phyloP scores from a whole-genome alignment of 2,113 vertebrate genomes.

The Python bivittatus region DNA sequence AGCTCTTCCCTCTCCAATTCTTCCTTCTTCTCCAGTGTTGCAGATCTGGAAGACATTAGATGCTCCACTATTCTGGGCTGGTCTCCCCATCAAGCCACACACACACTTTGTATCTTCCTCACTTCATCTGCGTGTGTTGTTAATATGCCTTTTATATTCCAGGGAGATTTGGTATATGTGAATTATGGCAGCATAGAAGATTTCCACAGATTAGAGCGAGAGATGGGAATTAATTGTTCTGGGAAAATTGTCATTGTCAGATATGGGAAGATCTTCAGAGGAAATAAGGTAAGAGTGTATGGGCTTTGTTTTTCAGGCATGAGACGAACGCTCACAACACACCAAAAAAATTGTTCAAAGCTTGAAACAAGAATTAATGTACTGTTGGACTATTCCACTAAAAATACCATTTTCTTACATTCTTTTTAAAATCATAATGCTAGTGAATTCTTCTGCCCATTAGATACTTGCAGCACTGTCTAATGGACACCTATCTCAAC shows the following conservation, averaged over 20 bases:
- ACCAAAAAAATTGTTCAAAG: not conserved
- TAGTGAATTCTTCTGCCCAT: too few species aligned
- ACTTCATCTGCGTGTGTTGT: not conserved
- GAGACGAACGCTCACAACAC: not conserved
- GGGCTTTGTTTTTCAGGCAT: not conserved
- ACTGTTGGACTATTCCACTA: too few species aligned
- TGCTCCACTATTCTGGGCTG: not conserved
- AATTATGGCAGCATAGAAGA: slow-evolving; percentile 93
- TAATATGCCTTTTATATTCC: slow-evolving; percentile 15
- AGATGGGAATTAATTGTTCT: slow-evolving; percentile 83
- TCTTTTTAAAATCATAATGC: too few species aligned
- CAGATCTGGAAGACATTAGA: not conserved
- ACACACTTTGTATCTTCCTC: not conserved
- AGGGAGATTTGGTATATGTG: slow-evolving; percentile 94
- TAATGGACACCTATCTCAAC: too few species aligned
- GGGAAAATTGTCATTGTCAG: slow-evolving; percentile 93
- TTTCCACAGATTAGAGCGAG: slow-evolving; percentile 82
- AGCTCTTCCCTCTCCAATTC: too few species aligned
- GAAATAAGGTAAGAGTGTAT: slow-evolving; percentile 85
- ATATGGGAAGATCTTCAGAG: slow-evolving; percentile 96
- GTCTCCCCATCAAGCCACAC: too few species aligned
- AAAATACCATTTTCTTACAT: too few species aligned
- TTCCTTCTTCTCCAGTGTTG: not conserved
- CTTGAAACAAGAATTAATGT: too few species aligned
- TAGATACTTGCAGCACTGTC: too few species aligned